Evolutionary conservation across 1,140 invertebrate genomes (phyloP).

Genomic region (Drosophila tsacasi): DNA sequence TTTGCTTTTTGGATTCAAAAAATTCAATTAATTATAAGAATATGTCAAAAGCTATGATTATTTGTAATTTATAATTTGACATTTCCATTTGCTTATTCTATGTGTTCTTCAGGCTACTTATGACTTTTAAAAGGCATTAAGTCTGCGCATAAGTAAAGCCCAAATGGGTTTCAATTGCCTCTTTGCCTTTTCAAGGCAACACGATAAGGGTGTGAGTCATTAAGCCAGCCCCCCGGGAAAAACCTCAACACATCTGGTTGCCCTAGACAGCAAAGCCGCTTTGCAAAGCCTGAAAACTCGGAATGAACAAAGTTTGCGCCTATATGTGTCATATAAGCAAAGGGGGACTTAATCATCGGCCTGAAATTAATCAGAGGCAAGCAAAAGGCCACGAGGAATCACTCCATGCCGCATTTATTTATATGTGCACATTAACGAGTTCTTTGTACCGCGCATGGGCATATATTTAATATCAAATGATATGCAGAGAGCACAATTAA

Average conservation of each 20-base stretch:
- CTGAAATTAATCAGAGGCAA: conserved; percentile 46
- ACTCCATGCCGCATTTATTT: conserved; percentile 8
- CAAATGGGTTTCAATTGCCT: conserved; percentile 8
- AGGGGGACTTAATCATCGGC: conserved; percentile 50
- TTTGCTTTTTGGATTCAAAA: not conserved
- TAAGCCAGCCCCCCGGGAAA: conserved; percentile 1
- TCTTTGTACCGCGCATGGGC: conserved; percentile 16
- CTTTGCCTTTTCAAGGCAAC: conserved; percentile 4
- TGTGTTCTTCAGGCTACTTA: conserved; percentile 5
- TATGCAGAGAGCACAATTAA: conserved; percentile 74
- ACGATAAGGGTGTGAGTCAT: conserved; percentile 19
- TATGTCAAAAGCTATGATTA: not conserved
- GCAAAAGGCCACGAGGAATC: conserved; percentile 20
- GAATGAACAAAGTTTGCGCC: conserved; percentile 25
- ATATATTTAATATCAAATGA: conserved; percentile 70
- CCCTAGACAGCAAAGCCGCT: conserved; percentile 34
- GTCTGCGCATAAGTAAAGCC: conserved; percentile 2
- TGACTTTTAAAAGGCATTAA: conserved; percentile 9
- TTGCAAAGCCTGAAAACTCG: not conserved
- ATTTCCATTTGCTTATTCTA: not conserved
- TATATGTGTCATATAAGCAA: conserved; percentile 16
- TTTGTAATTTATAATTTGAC: conserved; percentile 7
- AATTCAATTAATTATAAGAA: not conserved
- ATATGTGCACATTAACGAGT: conserved; percentile 22
- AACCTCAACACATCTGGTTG: conserved; percentile 24